Conservation (phyloP, 2,888 invertebrate genomes). For the Limnephilus lunatus region DNA sequence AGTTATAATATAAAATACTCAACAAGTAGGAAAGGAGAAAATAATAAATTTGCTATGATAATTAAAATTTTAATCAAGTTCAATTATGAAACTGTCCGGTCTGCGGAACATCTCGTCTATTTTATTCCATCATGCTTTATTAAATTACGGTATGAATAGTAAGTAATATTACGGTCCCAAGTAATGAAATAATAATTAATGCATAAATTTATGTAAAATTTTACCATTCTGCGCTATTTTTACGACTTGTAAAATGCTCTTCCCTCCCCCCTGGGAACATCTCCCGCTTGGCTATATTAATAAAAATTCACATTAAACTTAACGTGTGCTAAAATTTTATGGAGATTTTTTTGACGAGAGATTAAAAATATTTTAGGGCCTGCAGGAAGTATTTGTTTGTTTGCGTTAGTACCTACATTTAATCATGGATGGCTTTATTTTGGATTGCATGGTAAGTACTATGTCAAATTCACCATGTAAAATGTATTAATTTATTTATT, state of each 20-base stretch:
- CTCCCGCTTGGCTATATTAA: constrained; percentile 10
- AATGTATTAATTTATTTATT: too few species aligned
- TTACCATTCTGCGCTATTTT: not conserved
- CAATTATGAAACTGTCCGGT: not conserved
- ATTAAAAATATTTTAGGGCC: constrained; percentile 22
- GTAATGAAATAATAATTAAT: constrained; percentile 37
- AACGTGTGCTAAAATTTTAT: constrained; percentile 23
- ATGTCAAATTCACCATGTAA: too few species aligned
- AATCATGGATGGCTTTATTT: not conserved
- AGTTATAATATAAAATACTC: too few species aligned
- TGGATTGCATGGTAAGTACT: not conserved
- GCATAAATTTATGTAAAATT: constrained; percentile 7
- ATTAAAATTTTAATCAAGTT: not conserved
- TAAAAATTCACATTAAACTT: constrained; percentile 17
- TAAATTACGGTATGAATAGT: not conserved
- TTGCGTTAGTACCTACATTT: not conserved
- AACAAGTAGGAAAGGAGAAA: not conserved
- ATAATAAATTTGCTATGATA: not conserved
- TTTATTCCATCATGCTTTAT: not conserved
- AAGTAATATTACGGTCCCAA: constrained; percentile 2
- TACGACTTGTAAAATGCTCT: constrained; percentile 20
- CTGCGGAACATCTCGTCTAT: not conserved
- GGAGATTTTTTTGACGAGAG: constrained; percentile 29
- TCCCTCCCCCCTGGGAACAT: not conserved
- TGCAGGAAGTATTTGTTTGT: not conserved